Base-by-base conservation (phyloP, 2,797 vertebrate species). In the Amphiprion clarkii region DNA sequence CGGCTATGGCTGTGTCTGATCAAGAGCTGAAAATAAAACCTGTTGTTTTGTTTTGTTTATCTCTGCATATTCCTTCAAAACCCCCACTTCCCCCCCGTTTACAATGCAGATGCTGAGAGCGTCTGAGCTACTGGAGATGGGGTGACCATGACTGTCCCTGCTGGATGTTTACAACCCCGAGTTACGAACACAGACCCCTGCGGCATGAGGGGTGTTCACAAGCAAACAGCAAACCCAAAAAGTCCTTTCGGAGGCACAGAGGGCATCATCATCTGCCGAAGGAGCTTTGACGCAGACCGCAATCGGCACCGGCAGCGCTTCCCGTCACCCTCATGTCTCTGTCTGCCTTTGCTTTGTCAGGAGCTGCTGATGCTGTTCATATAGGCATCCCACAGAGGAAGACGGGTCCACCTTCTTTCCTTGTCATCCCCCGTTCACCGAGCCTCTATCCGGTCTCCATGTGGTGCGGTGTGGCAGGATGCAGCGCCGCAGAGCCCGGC, bases 201-300 rank as follows among this genome's bases (percentile, higher is more conserved):
- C 67, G 31, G 77, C 74, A 36, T 69, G 69, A 39, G 36, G 36
- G 52, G 39, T 57, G 23, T 76, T 69, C 63, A 72, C 65, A 17
- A 17, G 31, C 56, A 39, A 79, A 72, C 16, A 62, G 17, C 3
- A 68, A 79, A 59, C 74, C 66, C 66, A 40, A 10, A 82, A 79
- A 79, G 87, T 84, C 88, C 82, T 77, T 79, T 70, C 33, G 40
- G 52, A 81, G 74, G 67, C 81, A 79, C 80, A 31, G 67, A 71
- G 84, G 70, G 74, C 83, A 85, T 79, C 88, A 92, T 93, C 92
- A 92, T 93, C 92, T 92, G 78, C 78, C 82, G 68, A 21, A 71
- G 75, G 68, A 55, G 69, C 46, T 91, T 89, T 92, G 89, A 93
- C 88, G 90, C 93, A 93, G 89, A 90, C 74, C 86, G 84, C 85